Evolutionary conservation across 1,140 invertebrate species (phyloP).

Genomic region (Drosophila varians): DNA sequence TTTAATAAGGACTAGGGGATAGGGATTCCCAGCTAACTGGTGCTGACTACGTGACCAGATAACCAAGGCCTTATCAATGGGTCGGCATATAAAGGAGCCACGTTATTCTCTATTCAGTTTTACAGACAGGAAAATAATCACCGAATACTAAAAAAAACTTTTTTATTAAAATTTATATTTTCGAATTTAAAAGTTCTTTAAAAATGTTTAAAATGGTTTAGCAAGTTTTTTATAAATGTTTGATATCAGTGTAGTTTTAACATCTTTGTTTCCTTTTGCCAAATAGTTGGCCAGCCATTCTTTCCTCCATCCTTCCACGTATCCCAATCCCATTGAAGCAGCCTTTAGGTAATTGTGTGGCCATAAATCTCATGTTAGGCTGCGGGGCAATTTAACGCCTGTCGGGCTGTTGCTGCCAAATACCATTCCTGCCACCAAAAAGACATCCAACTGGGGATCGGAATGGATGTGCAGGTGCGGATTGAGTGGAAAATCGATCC

Average conservation of each 20-base stretch:
- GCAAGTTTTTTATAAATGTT: background rate
- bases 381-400: constrained; percentile 55
- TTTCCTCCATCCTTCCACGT: background rate
- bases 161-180: too few relatives aligned
- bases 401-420: constrained; percentile 32
- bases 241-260: background rate
- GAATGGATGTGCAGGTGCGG: constrained; percentile 32
- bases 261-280: background rate
- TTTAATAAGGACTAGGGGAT: constrained; percentile 40
- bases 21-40: constrained; percentile 18
- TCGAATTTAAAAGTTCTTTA: too few relatives aligned
- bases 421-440: constrained; percentile 38
- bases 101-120: constrained; percentile 26
- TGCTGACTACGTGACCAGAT: constrained; percentile 69
- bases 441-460: constrained; percentile 36
- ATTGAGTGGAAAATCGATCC: constrained; percentile 63
- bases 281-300: constrained; percentile 37
- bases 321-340: constrained; percentile 19
- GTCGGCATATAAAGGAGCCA: background rate
- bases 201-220: background rate
- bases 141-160: too few relatives aligned
- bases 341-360: constrained; percentile 62
- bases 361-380: constrained; percentile 68
- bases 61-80: constrained; percentile 40
- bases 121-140: constrained; percentile 3